Percentiles rank a stretch among this genome's conserved stretches.
Evolutionary conservation across 2,888 invertebrate genomes (phyloP).

Genomic region (Cephus runcator): DNA sequence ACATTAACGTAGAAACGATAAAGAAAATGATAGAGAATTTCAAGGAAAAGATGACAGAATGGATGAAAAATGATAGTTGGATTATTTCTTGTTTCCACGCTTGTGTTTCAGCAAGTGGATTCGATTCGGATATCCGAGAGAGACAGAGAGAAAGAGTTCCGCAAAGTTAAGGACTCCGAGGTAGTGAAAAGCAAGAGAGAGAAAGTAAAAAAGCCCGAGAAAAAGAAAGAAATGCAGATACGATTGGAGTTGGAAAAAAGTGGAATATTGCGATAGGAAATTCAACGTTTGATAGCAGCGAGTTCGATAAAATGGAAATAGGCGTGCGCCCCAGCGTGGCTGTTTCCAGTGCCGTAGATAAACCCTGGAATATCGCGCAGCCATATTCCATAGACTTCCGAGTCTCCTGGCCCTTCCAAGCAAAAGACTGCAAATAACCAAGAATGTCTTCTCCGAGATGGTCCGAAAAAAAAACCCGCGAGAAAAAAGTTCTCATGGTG

Average conservation of each 20-base stretch:
- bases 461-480: background rate
- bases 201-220: background rate
- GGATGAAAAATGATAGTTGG: background rate
- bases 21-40: background rate
- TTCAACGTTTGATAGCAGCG: conserved; percentile 38
- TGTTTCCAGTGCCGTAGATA: background rate
- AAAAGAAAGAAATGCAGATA: background rate
- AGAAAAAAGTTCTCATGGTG: background rate
- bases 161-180: background rate
- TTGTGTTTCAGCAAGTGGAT: background rate
- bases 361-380: background rate
- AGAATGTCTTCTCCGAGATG: background rate
- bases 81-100: background rate
- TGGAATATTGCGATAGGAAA: conserved; percentile 41
- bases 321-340: conserved; percentile 19
- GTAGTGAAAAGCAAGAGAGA: background rate
- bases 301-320: conserved; percentile 45
- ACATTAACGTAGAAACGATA: background rate
- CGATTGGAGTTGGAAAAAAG: background rate
- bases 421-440: background rate
- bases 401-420: background rate
- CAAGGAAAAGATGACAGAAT: background rate
- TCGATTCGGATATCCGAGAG: background rate
- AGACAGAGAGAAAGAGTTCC: conserved; percentile 6
- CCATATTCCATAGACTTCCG: background rate